Base-by-base conservation (phyloP, 2,888 invertebrate species). In the Anaspis maculata region DNA sequence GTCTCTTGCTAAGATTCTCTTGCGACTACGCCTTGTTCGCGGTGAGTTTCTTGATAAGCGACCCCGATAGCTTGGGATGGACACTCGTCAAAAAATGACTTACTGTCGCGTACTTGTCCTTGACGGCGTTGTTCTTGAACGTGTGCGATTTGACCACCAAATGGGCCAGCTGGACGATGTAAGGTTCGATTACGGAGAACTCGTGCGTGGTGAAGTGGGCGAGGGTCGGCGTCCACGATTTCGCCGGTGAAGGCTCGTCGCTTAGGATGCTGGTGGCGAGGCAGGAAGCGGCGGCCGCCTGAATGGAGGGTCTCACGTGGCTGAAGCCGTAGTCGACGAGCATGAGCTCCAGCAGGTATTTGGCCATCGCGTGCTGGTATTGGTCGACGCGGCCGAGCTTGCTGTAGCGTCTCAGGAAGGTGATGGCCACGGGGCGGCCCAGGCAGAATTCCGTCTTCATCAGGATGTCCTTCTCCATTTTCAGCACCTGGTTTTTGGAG, bases 291-390 rank as follows among this genome's bases (percentile, higher is more conserved):
- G 84, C 81, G 5, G 86, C 87, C 24, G 91, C 85, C 35, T 90
- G 71, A 49, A 85, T 72, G 0, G 96, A 96, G 0, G 95, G 92
- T 38, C 74, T 71, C 52, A 83, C 74, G 52, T 81, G 77, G 12
- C 81, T 77, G 71, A 91, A 73, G 9, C 77, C 70, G 58, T 92
- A 89, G 38, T 92, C 85, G 4, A 89, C 64, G 25, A 92, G 68
- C 32, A 83, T 73, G 40, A 92, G 69, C 62, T 97, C 96, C 54
- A 92, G 74, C 36, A 96, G 76, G 62, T 91, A 97, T 67, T 97
- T 95, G 9, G 89, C 87, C 7, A 56, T 37, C 24, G 35, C 35
- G 34, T 62, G 58, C 11, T 60, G 52, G 19, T 69, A 58, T 13
- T 74, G 70, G 28, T 71, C 68, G 28, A 84, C 86, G 26, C 70